Evolutionary conservation across 2,797 vertebrate species (phyloP).

Genomic region (Chelidonichthys spinosus): DNA sequence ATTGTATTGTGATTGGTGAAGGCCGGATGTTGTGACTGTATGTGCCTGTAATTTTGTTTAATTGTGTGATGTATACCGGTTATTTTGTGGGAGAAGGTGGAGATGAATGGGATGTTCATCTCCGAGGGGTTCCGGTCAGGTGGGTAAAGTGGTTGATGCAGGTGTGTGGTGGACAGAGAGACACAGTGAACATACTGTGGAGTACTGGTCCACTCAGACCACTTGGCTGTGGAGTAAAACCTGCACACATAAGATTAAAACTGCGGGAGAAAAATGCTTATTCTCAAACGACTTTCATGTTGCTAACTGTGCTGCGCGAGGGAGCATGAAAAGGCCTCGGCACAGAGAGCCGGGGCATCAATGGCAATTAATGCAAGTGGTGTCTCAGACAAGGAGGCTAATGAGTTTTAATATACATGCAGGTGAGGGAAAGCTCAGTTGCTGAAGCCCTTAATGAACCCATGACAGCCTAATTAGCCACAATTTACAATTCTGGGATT

Average conservation of each 20-base stretch:
- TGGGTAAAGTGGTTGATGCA: too few species aligned
- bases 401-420: constrained; percentile 99
- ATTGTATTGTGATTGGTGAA: too few species aligned
- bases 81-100: too few species aligned
- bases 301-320: constrained; percentile 72
- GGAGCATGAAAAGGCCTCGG: constrained; percentile 81
- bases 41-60: too few species aligned
- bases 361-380: constrained; percentile 98
- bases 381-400: constrained; percentile 98
- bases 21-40: too few species aligned
- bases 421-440: constrained; percentile 98
- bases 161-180: neutral
- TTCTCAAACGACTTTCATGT: constrained; percentile 61
- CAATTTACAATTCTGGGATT: constrained; percentile 99
- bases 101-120: too few species aligned
- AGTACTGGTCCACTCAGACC: neutral
- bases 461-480: constrained; percentile 99
- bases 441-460: constrained; percentile 99
- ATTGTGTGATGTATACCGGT: too few species aligned
- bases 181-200: neutral
- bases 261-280: constrained; percentile 21
- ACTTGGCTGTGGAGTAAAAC: neutral
- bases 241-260: constrained; percentile 25
- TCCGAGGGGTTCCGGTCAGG: too few species aligned
- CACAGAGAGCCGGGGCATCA: constrained; percentile 84